Percentiles rank a stretch among this genome's conserved stretches.
Evolutionary conservation across 2,113 vertebrate genomes (phyloP).

Genomic region (Smithornis capensis): DNA sequence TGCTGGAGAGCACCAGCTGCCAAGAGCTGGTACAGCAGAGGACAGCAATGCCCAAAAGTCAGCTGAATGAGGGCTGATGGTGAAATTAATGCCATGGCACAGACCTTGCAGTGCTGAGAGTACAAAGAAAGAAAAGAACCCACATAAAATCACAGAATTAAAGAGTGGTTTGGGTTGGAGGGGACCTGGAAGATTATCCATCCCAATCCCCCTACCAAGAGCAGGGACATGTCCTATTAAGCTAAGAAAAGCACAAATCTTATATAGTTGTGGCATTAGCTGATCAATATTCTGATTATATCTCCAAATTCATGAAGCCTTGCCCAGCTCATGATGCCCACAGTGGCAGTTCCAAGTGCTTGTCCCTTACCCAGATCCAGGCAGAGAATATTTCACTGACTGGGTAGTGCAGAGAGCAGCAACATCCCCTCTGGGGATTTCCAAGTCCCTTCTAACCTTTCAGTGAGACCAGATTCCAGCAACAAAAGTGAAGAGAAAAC

Average conservation of each 20-base stretch:
- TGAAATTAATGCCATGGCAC: neutral
- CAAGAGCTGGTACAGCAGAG: neutral
- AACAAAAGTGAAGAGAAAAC: conserved; percentile 11
- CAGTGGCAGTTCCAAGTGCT: neutral
- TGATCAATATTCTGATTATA: neutral
- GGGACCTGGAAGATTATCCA: neutral
- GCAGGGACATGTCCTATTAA: neutral
- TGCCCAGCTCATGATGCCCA: neutral
- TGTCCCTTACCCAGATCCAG: neutral
- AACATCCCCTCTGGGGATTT: neutral
- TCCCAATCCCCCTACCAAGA: neutral
- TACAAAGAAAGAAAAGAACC: neutral
- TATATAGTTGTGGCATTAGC: neutral
- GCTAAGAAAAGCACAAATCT: neutral
- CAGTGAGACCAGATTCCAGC: conserved; percentile 1
- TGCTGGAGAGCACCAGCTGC: neutral
- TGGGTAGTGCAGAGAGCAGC: neutral
- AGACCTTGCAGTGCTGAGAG: neutral
- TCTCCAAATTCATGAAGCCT: neutral
- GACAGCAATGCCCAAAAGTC: neutral
- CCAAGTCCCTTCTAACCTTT: neutral
- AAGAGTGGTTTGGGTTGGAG: neutral
- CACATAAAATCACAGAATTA: fast-evolving
- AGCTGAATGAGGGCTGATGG: neutral
- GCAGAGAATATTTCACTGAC: neutral